Evolutionary conservation across 2,888 invertebrate species (phyloP), one percentile per base, ranked within the genome.

Genomic region (Zeuzera pyrina): DNA sequence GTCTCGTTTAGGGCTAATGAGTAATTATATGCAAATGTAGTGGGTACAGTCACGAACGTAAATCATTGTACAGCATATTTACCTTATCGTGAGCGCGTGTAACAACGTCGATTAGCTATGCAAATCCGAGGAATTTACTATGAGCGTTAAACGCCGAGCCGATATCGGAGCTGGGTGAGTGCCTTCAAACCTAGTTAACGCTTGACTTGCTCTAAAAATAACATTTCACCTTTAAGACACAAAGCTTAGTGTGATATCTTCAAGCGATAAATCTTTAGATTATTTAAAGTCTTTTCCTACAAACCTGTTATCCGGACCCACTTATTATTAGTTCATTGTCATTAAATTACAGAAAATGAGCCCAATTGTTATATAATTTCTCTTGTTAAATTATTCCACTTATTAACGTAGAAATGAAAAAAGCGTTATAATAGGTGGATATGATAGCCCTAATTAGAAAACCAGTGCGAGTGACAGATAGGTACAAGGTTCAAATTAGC

Each of bases 21-120:
- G 61, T 52, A 33, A 38, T 38, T 34, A 37, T 38, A 34, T 36
- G 31, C 35, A 36, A 37, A 33, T 35, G 28, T 27, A 36, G 28
- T 33, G 30, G 45, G 39, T 34, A 41, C 36, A 46, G 49, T 47
- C 49, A 48, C 46, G 51, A 51, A 48, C 57, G 57, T 70, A 68
- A 68, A 69, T 73, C 64, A 72, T 56, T 56, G 52, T 41, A 52
- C 47, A 52, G 55, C 59, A 61, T 59, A 63, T 64, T 65, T 55
- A 49, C 54, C 54, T 62, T 63, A 64, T 60, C 56, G 57, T 36
- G 35, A 42, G 44, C 48, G 57, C 60, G 57, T 67, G 61, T 63
- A 64, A 57, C 58, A 47, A 39, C 52, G 42, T 47, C 65, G 64
- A 63, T 73, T 72, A 70, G 54, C 49, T 62, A 72, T 74, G 69